These are phyloP conservation scores for Nannospalax galili DNA, from an alignment of 2,113 vertebrate species.

Conservation along the genomic window DNA sequence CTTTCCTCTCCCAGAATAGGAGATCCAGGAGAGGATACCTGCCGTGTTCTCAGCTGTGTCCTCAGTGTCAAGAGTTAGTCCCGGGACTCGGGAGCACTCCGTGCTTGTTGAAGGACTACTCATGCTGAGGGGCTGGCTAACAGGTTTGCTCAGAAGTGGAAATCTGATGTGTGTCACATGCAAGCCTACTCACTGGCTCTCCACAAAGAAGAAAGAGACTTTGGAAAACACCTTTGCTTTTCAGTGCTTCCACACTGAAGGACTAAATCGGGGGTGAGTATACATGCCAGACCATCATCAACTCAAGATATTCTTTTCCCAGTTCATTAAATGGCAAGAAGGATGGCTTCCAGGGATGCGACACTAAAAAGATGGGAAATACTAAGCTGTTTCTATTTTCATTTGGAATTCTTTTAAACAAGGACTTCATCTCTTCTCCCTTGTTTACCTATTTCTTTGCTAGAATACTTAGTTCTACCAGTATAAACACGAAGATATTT, in stretches of 20 bases:
- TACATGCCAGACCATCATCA: neutral
- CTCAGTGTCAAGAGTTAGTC: neutral
- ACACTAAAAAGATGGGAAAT: neutral
- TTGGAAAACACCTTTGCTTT: neutral
- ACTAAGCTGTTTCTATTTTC: neutral
- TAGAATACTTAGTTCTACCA: neutral
- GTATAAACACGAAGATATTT: neutral
- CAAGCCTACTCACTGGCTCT: neutral
- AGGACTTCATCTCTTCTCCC: neutral
- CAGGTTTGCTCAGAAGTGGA: neutral
- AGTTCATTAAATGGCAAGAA: neutral
- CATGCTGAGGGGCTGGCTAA: neutral
- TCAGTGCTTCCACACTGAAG: neutral
- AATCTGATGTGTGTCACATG: neutral
- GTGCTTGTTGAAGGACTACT: neutral
- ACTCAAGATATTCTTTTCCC: neutral
- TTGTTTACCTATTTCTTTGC: neutral
- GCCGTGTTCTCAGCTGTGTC: neutral
- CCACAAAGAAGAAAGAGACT: neutral
- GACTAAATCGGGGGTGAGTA: neutral
- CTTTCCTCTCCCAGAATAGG: neutral
- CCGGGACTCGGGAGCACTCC: neutral
- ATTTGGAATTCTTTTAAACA: neutral
- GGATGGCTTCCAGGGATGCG: neutral
- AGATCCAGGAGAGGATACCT: neutral